Percentiles rank a stretch among this genome's conserved stretches.
Evolutionary conservation across 2,888 invertebrate genomes (phyloP).

Genomic region (Drosophila meridionalis): DNA sequence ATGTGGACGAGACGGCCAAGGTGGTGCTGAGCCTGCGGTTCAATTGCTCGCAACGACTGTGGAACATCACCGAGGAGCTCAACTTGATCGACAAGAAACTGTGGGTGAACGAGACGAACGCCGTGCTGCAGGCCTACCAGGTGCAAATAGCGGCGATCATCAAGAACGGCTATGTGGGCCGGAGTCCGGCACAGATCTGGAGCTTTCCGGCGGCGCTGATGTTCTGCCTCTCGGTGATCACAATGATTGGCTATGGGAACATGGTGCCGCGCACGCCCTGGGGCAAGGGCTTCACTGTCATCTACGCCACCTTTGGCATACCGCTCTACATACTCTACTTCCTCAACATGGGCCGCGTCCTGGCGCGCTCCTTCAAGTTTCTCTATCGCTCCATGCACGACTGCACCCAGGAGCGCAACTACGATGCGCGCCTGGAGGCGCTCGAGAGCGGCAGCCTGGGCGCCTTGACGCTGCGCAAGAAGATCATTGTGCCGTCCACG

Average conservation of each 20-base stretch:
- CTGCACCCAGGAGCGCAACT: constrained; percentile 87
- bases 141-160: constrained; percentile 88
- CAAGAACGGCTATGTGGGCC: constrained; percentile 89
- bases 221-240: constrained; percentile 95
- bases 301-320: constrained; percentile 95
- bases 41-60: constrained; percentile 88
- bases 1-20: constrained; percentile 85
- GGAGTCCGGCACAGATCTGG: constrained; percentile 90
- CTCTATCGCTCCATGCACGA: constrained; percentile 91
- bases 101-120: constrained; percentile 88
- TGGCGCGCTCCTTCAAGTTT: constrained; percentile 93
- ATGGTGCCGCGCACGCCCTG: constrained; percentile 92
- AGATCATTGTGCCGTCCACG: constrained; percentile 94
- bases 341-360: constrained; percentile 94
- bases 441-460: constrained; percentile 72
- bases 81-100: constrained; percentile 89
- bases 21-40: constrained; percentile 87
- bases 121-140: constrained; percentile 89
- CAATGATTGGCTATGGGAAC: constrained; percentile 97
- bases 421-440: constrained; percentile 77
- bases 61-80: constrained; percentile 88
- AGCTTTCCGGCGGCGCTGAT: constrained; percentile 94
- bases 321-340: constrained; percentile 95
- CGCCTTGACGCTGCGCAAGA: constrained; percentile 85
- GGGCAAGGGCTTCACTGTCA: constrained; percentile 93